Percentiles rank a stretch among this genome's conserved stretches.
Conservation (phyloP, 2,888 invertebrate genomes). For the Kryphioiulus occultus region DNA sequence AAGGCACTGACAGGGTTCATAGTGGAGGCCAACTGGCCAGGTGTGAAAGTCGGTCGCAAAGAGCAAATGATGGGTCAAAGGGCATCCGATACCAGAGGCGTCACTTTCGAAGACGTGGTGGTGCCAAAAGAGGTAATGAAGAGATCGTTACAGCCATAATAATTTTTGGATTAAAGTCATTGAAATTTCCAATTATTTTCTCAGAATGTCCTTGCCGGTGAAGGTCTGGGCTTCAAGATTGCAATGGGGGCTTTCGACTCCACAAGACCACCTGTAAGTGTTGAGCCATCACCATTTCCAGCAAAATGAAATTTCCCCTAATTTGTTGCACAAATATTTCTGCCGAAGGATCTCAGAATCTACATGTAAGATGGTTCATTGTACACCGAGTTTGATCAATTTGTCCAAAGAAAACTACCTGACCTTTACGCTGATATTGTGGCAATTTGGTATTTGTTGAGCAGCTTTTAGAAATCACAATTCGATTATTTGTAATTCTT, state of each 20-base stretch:
- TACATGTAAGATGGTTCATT: too few relatives aligned
- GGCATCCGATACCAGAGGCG: slow-evolving; percentile 89
- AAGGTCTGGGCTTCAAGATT: slow-evolving; percentile 95
- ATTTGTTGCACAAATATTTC: too few relatives aligned
- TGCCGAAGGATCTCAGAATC: too few relatives aligned
- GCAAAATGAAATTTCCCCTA: too few relatives aligned
- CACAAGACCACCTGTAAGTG: slow-evolving; percentile 83
- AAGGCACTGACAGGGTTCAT: slow-evolving; percentile 98
- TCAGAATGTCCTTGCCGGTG: slow-evolving; percentile 82
- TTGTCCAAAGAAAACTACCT: too few relatives aligned
- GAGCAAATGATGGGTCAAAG: slow-evolving; percentile 97
- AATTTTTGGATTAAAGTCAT: neutral
- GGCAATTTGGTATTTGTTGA: too few relatives aligned
- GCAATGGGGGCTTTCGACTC: slow-evolving; percentile 97
- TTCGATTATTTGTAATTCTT: too few relatives aligned
- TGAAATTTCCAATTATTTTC: slow-evolving; percentile 52
- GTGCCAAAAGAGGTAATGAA: slow-evolving; percentile 78
- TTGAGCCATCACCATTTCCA: neutral
- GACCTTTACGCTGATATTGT: too few relatives aligned
- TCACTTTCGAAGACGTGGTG: slow-evolving; percentile 96
- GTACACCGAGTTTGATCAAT: too few relatives aligned
- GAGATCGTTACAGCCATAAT: neutral
- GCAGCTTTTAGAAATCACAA: too few relatives aligned
- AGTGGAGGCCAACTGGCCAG: slow-evolving; percentile 88
- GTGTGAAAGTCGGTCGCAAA: slow-evolving; percentile 88